A percentile compares a stretch with the other conserved stretches of the same genome.
Evolutionary conservation across 2,888 invertebrate genomes (phyloP).

Genomic region (Cosmorhoe ocellata): DNA sequence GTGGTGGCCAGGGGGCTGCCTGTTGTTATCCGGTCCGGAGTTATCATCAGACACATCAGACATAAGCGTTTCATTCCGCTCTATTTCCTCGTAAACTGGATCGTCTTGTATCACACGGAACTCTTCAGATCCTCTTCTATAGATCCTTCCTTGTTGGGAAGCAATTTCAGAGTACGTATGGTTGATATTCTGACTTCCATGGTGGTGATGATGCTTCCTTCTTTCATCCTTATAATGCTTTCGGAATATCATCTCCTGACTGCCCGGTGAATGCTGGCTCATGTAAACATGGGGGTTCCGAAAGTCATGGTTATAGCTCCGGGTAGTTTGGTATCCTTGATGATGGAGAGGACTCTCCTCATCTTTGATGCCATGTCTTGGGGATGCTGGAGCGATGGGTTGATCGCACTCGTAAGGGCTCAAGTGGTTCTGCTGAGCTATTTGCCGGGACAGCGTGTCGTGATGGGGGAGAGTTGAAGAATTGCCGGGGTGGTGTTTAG

Average conservation of each 20-base stretch:
- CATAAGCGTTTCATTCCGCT: conserved; percentile 87
- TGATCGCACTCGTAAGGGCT: conserved; percentile 80
- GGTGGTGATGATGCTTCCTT: conserved; percentile 76
- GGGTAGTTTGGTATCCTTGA: conserved; percentile 72
- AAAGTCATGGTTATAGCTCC: conserved; percentile 77
- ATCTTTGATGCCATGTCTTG: conserved; percentile 70
- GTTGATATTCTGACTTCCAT: conserved; percentile 83
- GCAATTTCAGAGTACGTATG: conserved; percentile 91
- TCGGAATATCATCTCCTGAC: conserved; percentile 73
- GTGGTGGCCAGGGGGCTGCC: conserved; percentile 85
- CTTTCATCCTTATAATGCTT: conserved; percentile 76
- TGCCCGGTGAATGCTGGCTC: conserved; percentile 76
- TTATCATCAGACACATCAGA: conserved; percentile 90
- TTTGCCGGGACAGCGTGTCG: conserved; percentile 79
- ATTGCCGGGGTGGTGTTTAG: conserved; percentile 88
- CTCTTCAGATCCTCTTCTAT: conserved; percentile 80
- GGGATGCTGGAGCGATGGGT: conserved; percentile 73
- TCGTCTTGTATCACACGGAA: conserved; percentile 85
- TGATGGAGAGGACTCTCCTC: conserved; percentile 73
- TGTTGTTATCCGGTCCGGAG: conserved; percentile 84
- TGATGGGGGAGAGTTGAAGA: conserved; percentile 86
- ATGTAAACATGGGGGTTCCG: conserved; percentile 75
- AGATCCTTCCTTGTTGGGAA: conserved; percentile 73
- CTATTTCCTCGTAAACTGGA: conserved; percentile 92
- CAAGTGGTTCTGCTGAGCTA: conserved; percentile 76